phyloP scores from a whole-genome alignment of 1,140 invertebrate species.

The Pectinophora gossypiella region DNA sequence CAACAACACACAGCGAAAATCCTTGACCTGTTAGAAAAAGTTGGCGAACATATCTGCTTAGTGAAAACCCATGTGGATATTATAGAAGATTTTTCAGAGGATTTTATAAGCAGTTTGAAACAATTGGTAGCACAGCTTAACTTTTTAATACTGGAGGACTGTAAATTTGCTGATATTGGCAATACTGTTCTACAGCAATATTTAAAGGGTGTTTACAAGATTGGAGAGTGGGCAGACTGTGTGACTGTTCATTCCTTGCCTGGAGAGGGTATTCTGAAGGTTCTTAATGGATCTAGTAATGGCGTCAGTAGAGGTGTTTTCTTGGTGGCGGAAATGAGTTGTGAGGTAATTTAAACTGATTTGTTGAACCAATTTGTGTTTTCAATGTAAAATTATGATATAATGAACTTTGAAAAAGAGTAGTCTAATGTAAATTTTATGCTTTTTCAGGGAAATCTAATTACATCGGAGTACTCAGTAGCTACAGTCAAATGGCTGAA shows the following conservation, averaged over 20 bases:
- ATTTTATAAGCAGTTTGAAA: conserved; percentile 80
- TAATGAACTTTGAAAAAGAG: too few relatives aligned
- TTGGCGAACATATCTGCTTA: conserved; percentile 90
- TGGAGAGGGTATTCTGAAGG: conserved; percentile 88
- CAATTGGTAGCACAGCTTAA: conserved; percentile 85
- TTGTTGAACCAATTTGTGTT: not conserved
- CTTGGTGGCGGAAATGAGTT: conserved; percentile 92
- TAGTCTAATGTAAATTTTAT: too few relatives aligned
- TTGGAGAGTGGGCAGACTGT: conserved; percentile 92
- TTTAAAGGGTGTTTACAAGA: conserved; percentile 83
- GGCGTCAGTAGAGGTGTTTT: conserved; percentile 78
- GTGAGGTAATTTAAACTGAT: conserved; percentile 59
- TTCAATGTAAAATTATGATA: too few relatives aligned
- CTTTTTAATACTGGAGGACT: conserved; percentile 96
- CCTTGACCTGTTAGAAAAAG: conserved; percentile 83
- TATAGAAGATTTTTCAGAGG: conserved; percentile 84
- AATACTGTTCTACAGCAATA: conserved; percentile 93
- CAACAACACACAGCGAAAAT: conserved; percentile 80
- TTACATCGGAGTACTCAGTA: conserved; percentile 83
- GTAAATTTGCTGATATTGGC: conserved; percentile 98
- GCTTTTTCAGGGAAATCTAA: conserved; percentile 81
- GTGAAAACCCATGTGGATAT: conserved; percentile 96
- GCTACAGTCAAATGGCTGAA: conserved; percentile 80
- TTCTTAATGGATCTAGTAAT: conserved; percentile 74
- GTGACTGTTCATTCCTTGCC: conserved; percentile 92